Conservation (phyloP, 2,113 vertebrate species). For the Alces alces region DNA sequence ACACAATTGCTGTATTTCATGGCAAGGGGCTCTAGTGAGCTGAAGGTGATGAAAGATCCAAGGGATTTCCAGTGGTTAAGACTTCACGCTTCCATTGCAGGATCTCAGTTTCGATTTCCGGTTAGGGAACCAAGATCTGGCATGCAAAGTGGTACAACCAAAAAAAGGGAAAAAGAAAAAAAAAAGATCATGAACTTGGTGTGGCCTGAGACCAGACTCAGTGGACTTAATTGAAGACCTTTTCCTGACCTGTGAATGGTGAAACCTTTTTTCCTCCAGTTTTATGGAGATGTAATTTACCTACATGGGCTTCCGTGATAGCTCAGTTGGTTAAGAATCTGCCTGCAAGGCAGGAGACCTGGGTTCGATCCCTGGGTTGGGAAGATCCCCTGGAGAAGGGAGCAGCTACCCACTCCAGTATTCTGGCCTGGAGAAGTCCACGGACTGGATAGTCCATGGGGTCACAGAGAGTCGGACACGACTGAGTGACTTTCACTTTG, state of each 20-base stretch:
- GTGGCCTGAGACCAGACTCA: neutral
- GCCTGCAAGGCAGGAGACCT: neutral
- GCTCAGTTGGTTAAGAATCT: neutral
- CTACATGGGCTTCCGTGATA: neutral
- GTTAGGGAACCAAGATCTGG: neutral
- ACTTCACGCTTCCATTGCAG: fast-evolving
- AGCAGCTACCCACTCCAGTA: neutral
- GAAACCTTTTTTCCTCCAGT: neutral
- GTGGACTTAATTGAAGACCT: fast-evolving
- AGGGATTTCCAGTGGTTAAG: neutral
- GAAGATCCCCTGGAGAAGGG: neutral
- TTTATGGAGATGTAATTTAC: neutral
- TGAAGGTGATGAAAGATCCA: neutral
- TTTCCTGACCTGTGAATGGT: neutral
- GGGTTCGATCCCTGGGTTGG: fast-evolving
- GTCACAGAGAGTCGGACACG: neutral
- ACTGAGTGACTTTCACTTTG: neutral
- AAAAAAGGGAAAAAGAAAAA: neutral
- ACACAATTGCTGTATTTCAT: fast-evolving
- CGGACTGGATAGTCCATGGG: fast-evolving
- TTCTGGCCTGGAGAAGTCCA: neutral
- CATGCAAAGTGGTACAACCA: neutral
- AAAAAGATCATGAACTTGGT: neutral
- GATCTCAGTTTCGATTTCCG: fast-evolving
- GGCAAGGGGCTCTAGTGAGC: neutral